Conservation (phyloP, 2,888 invertebrate genomes). For the Ypsolopha scabrella region DNA sequence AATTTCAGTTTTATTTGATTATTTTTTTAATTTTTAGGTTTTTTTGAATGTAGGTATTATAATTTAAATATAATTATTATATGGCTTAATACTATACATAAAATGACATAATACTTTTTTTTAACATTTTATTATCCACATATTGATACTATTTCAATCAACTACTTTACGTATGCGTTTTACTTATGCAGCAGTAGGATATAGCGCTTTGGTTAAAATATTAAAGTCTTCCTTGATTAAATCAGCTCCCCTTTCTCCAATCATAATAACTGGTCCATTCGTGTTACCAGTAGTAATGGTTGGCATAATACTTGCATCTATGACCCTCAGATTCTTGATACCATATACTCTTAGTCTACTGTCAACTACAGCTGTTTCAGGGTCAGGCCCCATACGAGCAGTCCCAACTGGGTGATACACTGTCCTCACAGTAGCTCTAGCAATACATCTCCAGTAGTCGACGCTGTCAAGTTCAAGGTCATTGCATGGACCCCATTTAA, state of each 20-base stretch:
- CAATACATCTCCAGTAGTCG: slow-evolving; percentile 37
- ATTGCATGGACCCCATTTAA: slow-evolving; percentile 29
- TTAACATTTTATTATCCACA: no score
- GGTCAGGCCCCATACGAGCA: slow-evolving; percentile 67
- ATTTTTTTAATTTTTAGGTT: no score
- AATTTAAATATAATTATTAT: no score
- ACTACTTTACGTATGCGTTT: no score
- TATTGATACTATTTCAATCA: no score
- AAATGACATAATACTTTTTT: no score
- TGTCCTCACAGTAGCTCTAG: slow-evolving; percentile 51
- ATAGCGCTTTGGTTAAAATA: background rate
- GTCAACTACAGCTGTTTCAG: slow-evolving; percentile 56
- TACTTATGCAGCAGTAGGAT: no score
- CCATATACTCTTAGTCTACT: slow-evolving; percentile 74
- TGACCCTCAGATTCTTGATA: slow-evolving; percentile 73
- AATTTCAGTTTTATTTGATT: no score
- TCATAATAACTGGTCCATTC: slow-evolving; percentile 84
- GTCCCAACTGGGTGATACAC: slow-evolving; percentile 80
- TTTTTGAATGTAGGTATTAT: no score
- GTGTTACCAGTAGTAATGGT: slow-evolving; percentile 80
- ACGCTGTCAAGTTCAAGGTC: slow-evolving; percentile 21
- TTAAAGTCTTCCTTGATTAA: slow-evolving; percentile 70
- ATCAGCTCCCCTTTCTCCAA: slow-evolving; percentile 81
- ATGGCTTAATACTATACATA: no score
- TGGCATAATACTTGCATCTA: slow-evolving; percentile 86